These are phyloP conservation scores for Neopelma chrysocephalum DNA, from an alignment of 2,797 vertebrate genomes.

Conservation along the genomic window DNA sequence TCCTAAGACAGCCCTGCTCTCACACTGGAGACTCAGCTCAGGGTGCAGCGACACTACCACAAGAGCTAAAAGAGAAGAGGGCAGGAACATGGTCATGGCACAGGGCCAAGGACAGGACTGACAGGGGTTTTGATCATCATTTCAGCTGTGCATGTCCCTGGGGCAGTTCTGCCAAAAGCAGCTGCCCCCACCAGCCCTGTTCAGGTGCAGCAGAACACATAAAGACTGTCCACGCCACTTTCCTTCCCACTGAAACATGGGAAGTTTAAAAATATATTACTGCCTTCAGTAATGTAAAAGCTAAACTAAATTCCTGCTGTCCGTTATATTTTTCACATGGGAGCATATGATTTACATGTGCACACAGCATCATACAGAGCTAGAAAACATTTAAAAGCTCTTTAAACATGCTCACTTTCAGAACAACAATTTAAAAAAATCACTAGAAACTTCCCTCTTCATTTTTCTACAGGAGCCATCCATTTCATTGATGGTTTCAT, in stretches of 20 bases:
- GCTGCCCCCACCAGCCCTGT: background rate
- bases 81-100: rapidly evolving
- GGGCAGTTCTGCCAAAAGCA: background rate
- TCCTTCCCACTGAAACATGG: background rate
- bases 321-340: background rate
- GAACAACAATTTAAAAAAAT: background rate
- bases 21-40: rapidly evolving
- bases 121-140: rapidly evolving
- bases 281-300: background rate
- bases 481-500: background rate
- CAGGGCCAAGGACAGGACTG: background rate
- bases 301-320: background rate
- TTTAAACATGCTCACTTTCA: background rate
- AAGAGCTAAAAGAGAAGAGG: background rate
- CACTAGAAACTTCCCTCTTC: background rate
- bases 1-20: no score
- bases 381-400: background rate
- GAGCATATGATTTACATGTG: background rate
- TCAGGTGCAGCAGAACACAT: rapidly evolving
- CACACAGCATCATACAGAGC: background rate
- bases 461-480: background rate
- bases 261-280: background rate
- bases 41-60: rapidly evolving
- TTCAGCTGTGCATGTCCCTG: no score
- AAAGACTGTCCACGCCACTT: no score